A percentile compares a stretch with the other conserved stretches of the same genome.
phyloP scores from a whole-genome alignment of 2,888 invertebrate genomes.

The Mimachlamys varia region DNA sequence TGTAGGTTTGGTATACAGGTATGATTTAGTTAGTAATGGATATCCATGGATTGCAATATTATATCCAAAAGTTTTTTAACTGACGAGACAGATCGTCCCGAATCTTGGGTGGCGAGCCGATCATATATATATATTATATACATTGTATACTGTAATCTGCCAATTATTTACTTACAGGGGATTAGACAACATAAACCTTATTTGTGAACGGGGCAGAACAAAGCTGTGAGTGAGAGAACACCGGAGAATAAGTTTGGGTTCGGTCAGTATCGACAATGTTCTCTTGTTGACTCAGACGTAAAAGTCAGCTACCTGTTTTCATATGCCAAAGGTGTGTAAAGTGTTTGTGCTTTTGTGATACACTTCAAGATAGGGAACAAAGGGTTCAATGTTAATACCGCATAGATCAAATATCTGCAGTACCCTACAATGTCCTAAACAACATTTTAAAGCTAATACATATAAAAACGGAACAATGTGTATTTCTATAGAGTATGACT shows the following conservation, averaged over 20 bases:
- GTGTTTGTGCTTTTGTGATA: conserved; percentile 13
- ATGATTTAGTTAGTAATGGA: not conserved
- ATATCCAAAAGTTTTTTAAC: not conserved
- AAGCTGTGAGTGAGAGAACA: not conserved
- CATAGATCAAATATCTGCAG: conserved; percentile 26
- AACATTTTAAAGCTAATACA: not conserved
- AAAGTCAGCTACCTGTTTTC: conserved; percentile 33
- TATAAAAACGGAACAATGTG: not conserved
- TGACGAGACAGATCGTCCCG: not conserved
- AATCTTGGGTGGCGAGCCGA: not conserved
- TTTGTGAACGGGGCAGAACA: not conserved
- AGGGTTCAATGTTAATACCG: not conserved
- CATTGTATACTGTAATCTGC: conserved; percentile 21
- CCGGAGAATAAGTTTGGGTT: not conserved
- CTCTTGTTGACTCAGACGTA: not conserved
- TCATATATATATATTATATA: not conserved
- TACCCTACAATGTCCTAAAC: not conserved
- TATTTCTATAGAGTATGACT: not conserved
- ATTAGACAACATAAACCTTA: conserved; percentile 1
- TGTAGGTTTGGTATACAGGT: too few relatives aligned
- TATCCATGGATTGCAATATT: not conserved
- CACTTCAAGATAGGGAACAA: conserved; percentile 18
- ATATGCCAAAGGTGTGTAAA: conserved; percentile 18
- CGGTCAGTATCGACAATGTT: not conserved
- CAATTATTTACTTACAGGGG: not conserved